phyloP scores from a whole-genome alignment of 2,113 vertebrate genomes.

The Podilymbus podiceps region DNA sequence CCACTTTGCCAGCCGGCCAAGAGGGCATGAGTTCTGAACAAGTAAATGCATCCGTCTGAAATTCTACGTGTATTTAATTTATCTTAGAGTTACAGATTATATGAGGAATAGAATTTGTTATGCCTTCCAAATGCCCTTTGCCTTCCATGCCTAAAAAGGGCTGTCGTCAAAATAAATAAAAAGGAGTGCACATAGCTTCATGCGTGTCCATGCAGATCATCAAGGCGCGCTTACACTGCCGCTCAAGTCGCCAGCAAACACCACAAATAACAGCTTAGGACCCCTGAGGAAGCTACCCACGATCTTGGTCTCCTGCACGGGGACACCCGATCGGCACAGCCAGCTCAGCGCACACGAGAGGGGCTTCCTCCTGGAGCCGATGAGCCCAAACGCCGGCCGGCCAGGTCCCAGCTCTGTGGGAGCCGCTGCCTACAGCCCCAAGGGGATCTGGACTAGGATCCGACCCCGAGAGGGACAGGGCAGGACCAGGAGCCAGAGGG shows the following conservation, averaged over 20 bases:
- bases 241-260: background rate
- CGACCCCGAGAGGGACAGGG: no score
- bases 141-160: background rate
- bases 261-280: accelerated
- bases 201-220: accelerated
- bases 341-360: background rate
- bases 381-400: background rate
- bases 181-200: accelerated
- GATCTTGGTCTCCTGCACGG: background rate
- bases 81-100: background rate
- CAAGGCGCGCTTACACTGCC: background rate
- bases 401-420: background rate
- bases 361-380: no score
- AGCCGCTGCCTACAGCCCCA: background rate
- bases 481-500: no score
- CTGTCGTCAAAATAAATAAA: background rate
- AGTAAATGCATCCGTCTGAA: background rate
- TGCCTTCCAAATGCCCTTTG: background rate
- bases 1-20: background rate
- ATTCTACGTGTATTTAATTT: no score
- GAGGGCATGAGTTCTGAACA: background rate
- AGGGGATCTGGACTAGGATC: background rate
- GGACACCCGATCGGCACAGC: background rate
- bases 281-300: background rate
- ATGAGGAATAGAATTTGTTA: background rate